Evolutionary conservation across 2,888 invertebrate genomes (phyloP).

Genomic region (Tinea trinotella): DNA sequence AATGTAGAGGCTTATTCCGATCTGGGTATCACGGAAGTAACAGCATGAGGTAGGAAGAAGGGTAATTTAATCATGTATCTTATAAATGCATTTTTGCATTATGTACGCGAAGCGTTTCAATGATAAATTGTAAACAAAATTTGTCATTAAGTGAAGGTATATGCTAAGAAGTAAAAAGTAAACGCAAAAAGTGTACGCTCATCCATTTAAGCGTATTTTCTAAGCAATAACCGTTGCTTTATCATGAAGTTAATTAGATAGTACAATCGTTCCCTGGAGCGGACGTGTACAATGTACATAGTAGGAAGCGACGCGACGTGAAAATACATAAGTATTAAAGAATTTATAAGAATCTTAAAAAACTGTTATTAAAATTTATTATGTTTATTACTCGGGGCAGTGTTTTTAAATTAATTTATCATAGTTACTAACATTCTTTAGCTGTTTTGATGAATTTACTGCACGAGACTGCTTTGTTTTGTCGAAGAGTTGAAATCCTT

Average conservation of each 20-base stretch:
- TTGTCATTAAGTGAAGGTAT: not conserved
- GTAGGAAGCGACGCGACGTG: slow-evolving; percentile 36
- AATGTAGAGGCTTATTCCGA: too few species aligned
- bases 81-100: not conserved
- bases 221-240: slow-evolving; percentile 59
- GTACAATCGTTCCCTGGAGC: slow-evolving; percentile 64
- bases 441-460: too few species aligned
- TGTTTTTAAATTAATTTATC: too few species aligned
- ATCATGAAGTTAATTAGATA: slow-evolving; percentile 69
- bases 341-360: not conserved
- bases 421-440: too few species aligned
- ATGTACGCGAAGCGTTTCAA: too few species aligned
- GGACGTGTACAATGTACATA: slow-evolving; percentile 51
- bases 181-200: slow-evolving; percentile 21
- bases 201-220: slow-evolving; percentile 42
- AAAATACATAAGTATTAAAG: not conserved
- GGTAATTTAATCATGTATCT: too few species aligned
- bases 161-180: not conserved
- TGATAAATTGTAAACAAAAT: slow-evolving; percentile 7
- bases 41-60: too few species aligned
- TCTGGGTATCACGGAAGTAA: too few species aligned
- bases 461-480: too few species aligned
- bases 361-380: too few species aligned
- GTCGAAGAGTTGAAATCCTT: too few species aligned
- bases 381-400: too few species aligned